Conservation (phyloP, 2,113 vertebrate species). For the Sialia sialis region DNA sequence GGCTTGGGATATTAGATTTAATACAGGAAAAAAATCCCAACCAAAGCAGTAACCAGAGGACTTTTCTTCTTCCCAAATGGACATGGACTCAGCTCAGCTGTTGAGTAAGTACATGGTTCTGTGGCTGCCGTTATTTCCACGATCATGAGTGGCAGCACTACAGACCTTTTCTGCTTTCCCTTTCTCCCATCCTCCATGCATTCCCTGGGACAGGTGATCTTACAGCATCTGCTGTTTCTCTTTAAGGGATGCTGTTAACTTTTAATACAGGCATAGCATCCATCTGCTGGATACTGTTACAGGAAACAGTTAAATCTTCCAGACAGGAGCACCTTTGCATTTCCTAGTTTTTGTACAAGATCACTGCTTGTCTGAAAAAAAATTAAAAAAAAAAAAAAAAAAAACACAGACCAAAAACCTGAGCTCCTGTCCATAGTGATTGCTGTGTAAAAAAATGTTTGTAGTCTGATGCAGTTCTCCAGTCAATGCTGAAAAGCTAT, state of each 20-base stretch:
- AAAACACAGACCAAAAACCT: not conserved
- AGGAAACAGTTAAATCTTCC: not conserved
- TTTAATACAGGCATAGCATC: not conserved
- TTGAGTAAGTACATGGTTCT: not conserved
- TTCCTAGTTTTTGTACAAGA: not conserved
- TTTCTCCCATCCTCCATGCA: rapidly evolving
- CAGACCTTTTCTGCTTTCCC: not conserved
- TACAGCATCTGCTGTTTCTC: not conserved
- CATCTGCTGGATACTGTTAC: not conserved
- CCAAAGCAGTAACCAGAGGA: not conserved
- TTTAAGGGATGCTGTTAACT: not conserved
- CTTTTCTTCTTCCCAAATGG: not conserved
- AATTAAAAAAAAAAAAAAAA: too few relatives aligned
- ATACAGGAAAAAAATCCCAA: not conserved
- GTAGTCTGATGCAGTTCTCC: not conserved
- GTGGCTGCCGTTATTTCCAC: not conserved
- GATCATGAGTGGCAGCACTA: not conserved
- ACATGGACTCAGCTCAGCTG: not conserved
- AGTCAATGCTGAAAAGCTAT: not conserved
- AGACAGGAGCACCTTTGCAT: not conserved
- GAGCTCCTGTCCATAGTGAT: not conserved
- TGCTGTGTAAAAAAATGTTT: not conserved
- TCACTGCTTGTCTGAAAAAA: not conserved
- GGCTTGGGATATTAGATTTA: not conserved
- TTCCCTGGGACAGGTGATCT: not conserved